Evolutionary conservation across 2,797 vertebrate species (phyloP).

Genomic region (Naso thynnoides): DNA sequence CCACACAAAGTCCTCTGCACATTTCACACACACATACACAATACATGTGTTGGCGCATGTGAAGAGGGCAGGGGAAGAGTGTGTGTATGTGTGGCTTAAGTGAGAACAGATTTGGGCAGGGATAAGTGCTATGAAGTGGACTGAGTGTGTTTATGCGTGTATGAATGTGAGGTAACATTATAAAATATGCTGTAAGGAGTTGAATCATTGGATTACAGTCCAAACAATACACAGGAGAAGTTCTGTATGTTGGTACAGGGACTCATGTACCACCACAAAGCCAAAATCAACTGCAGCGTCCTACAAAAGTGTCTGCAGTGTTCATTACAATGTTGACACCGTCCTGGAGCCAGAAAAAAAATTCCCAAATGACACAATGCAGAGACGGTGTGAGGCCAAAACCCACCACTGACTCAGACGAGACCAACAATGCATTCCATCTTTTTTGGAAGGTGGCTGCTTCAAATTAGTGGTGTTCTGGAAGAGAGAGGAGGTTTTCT

Average conservation of each 20-base stretch:
- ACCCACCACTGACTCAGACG: constrained; percentile 65
- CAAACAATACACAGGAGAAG: constrained; percentile 40
- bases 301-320: constrained; percentile 17
- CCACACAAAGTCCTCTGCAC: constrained; percentile 24
- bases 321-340: constrained; percentile 25
- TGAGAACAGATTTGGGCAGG: constrained; percentile 38
- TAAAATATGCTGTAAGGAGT: constrained; percentile 13
- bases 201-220: constrained; percentile 32
- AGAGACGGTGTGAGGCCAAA: constrained; percentile 42
- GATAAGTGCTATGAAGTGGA: constrained; percentile 45
- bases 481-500: constrained; percentile 48
- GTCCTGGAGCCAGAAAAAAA: constrained; percentile 40
- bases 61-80: constrained; percentile 14
- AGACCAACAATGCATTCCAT: constrained; percentile 72
- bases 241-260: constrained; percentile 9
- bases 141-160: constrained; percentile 17
- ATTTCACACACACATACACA: constrained; percentile 39
- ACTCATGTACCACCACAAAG: neutral
- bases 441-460: constrained; percentile 53
- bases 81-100: constrained; percentile 32
- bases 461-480: constrained; percentile 73
- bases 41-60: constrained; percentile 18
- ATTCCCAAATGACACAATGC: constrained; percentile 61
- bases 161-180: constrained; percentile 29
- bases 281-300: constrained; percentile 38